Conservation (phyloP, 1,140 invertebrate species). For the Lamellibrachia luymesi region DNA sequence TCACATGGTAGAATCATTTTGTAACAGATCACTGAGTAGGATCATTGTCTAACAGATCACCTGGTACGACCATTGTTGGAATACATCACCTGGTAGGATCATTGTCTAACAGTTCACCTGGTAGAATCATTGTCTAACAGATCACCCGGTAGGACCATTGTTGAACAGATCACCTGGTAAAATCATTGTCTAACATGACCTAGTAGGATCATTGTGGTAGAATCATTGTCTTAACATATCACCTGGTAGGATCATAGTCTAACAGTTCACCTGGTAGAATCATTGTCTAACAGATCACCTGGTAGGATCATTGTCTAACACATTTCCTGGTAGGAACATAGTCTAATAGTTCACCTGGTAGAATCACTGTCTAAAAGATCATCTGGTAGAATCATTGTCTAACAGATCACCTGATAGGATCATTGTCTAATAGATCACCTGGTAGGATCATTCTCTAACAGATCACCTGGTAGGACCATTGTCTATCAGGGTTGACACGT, state of each 20-base stretch:
- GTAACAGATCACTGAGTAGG: constrained; percentile 23
- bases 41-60: not conserved
- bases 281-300: too few species aligned
- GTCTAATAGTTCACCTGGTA: constrained; percentile 63
- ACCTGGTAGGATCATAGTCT: too few species aligned
- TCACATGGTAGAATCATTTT: constrained; percentile 68
- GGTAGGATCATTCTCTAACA: not conserved
- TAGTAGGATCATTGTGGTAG: not conserved
- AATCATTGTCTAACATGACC: not conserved
- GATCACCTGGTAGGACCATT: not conserved
- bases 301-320: too few species aligned
- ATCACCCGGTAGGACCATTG: not conserved
- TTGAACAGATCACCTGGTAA: not conserved
- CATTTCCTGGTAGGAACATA: too few species aligned
- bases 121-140: not conserved
- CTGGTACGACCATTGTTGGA: constrained; percentile 67
- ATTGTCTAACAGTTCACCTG: constrained; percentile 39
- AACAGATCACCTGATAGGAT: not conserved
- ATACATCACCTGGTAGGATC: constrained; percentile 65
- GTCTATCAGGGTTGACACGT: not conserved
- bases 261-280: too few species aligned
- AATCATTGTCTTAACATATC: not conserved
- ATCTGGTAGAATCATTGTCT: constrained; percentile 25
- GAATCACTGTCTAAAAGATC: constrained; percentile 43
- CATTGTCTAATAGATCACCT: not conserved